Evolutionary conservation across 2,888 invertebrate species (phyloP).

Genomic region (Stenodema calcarata): DNA sequence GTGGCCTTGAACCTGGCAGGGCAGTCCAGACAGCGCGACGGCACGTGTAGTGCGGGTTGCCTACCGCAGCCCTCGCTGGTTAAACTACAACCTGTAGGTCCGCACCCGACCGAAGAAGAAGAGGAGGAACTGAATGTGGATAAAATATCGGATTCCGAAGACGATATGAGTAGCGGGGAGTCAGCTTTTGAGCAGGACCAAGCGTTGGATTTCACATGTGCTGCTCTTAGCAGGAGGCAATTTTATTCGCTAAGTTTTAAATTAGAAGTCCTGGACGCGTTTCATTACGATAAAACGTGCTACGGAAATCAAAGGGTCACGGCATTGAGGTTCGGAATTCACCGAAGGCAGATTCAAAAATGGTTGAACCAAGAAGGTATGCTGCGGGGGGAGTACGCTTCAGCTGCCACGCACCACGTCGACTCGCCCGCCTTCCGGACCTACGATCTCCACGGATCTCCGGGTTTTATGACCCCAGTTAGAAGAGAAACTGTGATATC

Average conservation of each 20-base stretch:
- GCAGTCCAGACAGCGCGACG: slow-evolving; percentile 63
- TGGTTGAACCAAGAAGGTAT: slow-evolving; percentile 64
- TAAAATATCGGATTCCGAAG: slow-evolving; percentile 57
- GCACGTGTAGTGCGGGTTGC: slow-evolving; percentile 54
- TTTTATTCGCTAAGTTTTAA: slow-evolving; percentile 65
- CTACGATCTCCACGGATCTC: background rate
- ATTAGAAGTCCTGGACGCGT: slow-evolving; percentile 64
- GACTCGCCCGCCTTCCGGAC: background rate
- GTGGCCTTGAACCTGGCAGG: slow-evolving; percentile 64
- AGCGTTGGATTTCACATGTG: slow-evolving; percentile 59
- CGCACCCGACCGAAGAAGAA: slow-evolving; percentile 44
- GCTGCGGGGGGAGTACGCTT: slow-evolving; percentile 60
- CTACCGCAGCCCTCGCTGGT: slow-evolving; percentile 38
- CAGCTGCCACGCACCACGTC: background rate
- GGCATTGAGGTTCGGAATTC: slow-evolving; percentile 64
- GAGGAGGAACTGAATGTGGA: slow-evolving; percentile 57
- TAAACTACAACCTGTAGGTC: background rate
- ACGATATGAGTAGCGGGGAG: slow-evolving; percentile 56
- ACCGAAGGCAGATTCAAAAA: slow-evolving; percentile 65
- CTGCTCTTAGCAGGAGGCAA: slow-evolving; percentile 60
- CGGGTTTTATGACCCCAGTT: background rate
- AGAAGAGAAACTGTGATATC: slow-evolving; percentile 19
- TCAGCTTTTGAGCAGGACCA: slow-evolving; percentile 56
- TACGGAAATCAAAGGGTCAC: slow-evolving; percentile 65
- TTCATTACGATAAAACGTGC: slow-evolving; percentile 62